phyloP scores from a whole-genome alignment of 2,797 vertebrate genomes.

The Gymnothorax javanicus region DNA sequence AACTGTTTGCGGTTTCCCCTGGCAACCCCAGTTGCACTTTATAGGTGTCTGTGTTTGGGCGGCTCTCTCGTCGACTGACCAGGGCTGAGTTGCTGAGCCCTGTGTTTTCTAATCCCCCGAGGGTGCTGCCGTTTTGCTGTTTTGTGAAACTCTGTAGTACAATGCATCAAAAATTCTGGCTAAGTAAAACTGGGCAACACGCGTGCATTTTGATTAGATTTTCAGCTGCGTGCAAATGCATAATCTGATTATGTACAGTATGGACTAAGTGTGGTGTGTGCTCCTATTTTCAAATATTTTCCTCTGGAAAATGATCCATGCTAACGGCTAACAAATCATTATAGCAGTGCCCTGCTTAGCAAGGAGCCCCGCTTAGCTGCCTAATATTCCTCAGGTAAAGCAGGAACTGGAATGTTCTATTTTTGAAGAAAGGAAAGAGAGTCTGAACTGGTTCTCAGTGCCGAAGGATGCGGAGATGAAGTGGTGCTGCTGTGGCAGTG shows the following conservation, averaged over 20 bases:
- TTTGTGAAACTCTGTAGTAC: neutral
- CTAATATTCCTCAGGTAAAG: neutral
- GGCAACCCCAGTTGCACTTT: neutral
- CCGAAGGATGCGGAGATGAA: neutral
- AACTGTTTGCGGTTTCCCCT: neutral
- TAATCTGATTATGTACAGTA: neutral
- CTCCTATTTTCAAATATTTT: neutral
- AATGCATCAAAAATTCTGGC: neutral
- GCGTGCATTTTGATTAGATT: neutral
- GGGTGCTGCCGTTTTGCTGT: neutral
- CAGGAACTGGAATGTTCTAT: neutral
- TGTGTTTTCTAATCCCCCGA: neutral
- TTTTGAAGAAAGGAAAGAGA: neutral
- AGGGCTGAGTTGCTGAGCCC: neutral
- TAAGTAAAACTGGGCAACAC: neutral
- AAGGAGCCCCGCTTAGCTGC: neutral
- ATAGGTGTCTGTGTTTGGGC: neutral
- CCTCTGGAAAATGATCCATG: neutral
- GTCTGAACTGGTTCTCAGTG: neutral
- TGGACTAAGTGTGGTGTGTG: neutral
- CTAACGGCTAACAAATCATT: neutral
- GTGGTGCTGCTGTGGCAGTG: neutral
- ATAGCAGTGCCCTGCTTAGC: neutral
- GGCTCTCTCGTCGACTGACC: neutral
- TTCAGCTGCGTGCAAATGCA: neutral